phyloP scores from a whole-genome alignment of 2,113 vertebrate genomes.

The Mirza zaza region DNA sequence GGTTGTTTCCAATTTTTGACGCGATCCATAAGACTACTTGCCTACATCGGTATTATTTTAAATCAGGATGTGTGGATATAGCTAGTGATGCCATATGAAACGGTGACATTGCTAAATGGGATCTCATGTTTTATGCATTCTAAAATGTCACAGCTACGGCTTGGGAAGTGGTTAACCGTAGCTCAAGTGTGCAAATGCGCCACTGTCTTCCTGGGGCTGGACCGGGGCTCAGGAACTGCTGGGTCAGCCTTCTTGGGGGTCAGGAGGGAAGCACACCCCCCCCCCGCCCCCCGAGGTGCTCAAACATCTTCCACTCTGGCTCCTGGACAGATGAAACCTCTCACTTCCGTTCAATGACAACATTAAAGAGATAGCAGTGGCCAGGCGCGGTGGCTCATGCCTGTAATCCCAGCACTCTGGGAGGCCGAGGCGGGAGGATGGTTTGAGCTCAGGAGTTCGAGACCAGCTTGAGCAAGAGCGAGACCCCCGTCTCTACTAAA shows the following conservation, averaged over 20 bases:
- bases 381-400: no score
- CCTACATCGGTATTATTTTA: not conserved
- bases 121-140: not conserved
- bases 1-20: not conserved
- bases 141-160: not conserved
- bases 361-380: no score
- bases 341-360: no score
- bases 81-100: not conserved
- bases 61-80: not conserved
- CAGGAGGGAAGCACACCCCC: not conserved
- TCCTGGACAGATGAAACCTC: no score
- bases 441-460: no score
- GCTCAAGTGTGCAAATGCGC: not conserved
- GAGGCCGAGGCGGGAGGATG: no score
- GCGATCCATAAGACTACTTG: not conserved
- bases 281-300: not conserved
- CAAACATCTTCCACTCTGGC: no score
- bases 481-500: no score
- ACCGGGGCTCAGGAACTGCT: fast-evolving
- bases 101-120: not conserved
- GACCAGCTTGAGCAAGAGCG: no score
- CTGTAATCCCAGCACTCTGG: no score
- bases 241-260: fast-evolving
- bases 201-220: fast-evolving
- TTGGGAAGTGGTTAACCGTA: not conserved